Percentiles rank a stretch among this genome's conserved stretches.
Conservation (phyloP, 2,888 invertebrate species). For the Phyllotreta cruciferae region DNA sequence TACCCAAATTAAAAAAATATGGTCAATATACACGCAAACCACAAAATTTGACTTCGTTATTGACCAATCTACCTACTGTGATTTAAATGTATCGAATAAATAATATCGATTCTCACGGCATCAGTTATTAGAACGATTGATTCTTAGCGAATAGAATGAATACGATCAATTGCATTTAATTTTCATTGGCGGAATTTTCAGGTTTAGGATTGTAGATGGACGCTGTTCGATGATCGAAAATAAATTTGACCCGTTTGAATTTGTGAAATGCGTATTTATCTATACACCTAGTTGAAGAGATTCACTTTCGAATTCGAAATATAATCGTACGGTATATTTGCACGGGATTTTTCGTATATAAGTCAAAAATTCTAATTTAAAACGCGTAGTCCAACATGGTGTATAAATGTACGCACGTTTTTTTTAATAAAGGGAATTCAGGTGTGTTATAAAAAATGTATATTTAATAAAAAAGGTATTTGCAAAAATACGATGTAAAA, state of each 20-base stretch:
- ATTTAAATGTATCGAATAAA: constrained; percentile 20
- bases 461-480: constrained; percentile 17
- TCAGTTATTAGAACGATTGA: constrained; percentile 14
- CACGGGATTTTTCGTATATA: no score
- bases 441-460: constrained; percentile 17
- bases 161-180: background rate
- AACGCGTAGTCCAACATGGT: no score
- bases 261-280: no score
- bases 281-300: no score
- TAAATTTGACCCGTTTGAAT: no score
- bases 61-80: constrained; percentile 27
- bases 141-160: constrained; percentile 13
- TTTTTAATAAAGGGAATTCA: constrained; percentile 3
- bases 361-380: no score
- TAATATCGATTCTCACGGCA: constrained; percentile 22
- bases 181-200: constrained; percentile 2
- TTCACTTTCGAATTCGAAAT: no score
- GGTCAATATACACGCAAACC: constrained; percentile 8
- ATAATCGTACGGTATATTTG: no score
- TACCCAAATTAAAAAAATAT: constrained; percentile 18
- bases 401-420: background rate
- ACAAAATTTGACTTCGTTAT: constrained; percentile 8
- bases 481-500: constrained; percentile 33
- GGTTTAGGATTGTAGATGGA: background rate
- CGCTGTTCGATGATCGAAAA: no score